Evolutionary conservation across 2,888 invertebrate genomes (phyloP), one percentile per base, ranked within the genome.

Genomic region (Trypoxylon attenuatum): DNA sequence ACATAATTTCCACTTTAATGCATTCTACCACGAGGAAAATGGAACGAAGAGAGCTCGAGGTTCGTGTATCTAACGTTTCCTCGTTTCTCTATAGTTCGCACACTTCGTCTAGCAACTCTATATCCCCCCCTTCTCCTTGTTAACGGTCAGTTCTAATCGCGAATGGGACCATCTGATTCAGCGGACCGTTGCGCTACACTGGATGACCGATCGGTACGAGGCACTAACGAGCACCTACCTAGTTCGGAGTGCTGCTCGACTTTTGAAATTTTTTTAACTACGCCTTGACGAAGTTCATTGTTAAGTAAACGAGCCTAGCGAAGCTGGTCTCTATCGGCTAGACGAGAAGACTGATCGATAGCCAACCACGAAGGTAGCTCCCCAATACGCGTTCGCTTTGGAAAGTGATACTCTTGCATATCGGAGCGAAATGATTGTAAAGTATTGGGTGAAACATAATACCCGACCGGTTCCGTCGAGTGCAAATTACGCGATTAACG

Each of bases 1-100:
- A 69, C 49, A 47, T 72, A 72, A 74, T 70, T 68, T 63, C 57
- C 59, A 49, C 15, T 25, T 46, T 33, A n/a, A 27, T 45, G 23
- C 52, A 25, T 45, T 10, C 57, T 41, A 5, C 33, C 29, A 10
- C 33, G 47, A 22, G 22, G 16, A n/a, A 27, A 51, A 15, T 49
- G n/a, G 41, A 59, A 71, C 46, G 38, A 13, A 29, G 33, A 27
- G 23, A 29, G 10, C 21, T 39, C 33, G 13, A 5, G 33, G 13
- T 33, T 33, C 13, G 10, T 33, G 4, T 3, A 33, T 3, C 23
- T 53, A 16, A 19, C 53, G 45, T 55, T 52, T 54, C 29, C 33
- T 27, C 13, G 19, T 19, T 27, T 19, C 29, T 57, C 47, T 53
- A 33, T 42, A 6, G 23, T 46, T 25, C 5, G 6, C 18, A 5